phyloP scores from a whole-genome alignment of 2,888 invertebrate species.

The Steinernema scapterisci region DNA sequence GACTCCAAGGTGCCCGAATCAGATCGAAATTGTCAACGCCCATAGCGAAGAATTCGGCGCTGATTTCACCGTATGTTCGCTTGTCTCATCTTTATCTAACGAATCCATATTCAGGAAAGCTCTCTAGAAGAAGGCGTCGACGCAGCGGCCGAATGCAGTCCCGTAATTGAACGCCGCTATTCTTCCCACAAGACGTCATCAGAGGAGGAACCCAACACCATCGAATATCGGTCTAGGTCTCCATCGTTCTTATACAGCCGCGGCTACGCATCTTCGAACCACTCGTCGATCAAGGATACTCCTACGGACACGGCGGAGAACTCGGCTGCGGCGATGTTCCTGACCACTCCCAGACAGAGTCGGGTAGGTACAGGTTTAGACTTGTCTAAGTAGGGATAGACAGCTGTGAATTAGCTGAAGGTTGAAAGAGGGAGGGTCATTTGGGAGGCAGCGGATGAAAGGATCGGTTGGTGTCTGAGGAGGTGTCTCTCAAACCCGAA shows the following conservation, averaged over 20 bases:
- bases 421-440: too few relatives aligned
- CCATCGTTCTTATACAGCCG: background rate
- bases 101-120: background rate
- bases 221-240: background rate
- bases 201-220: background rate
- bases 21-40: background rate
- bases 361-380: too few relatives aligned
- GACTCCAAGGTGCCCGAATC: background rate
- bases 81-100: too few relatives aligned
- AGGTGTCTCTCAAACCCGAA: too few relatives aligned
- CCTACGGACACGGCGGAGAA: background rate
- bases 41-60: background rate
- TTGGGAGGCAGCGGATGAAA: too few relatives aligned
- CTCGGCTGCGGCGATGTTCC: conserved; percentile 4
- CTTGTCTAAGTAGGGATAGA: background rate
- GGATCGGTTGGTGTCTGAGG: too few relatives aligned
- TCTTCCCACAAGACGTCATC: background rate
- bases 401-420: background rate
- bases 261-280: background rate
- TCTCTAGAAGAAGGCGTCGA: conserved; percentile 19
- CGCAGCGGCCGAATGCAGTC: conserved; percentile 11
- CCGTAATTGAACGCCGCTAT: background rate
- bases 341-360: background rate
- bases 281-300: background rate
- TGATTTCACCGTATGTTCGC: too few relatives aligned